These are phyloP conservation scores for Auanema freiburgensis DNA, from an alignment of 2,888 invertebrate species.

Conservation along the genomic window DNA sequence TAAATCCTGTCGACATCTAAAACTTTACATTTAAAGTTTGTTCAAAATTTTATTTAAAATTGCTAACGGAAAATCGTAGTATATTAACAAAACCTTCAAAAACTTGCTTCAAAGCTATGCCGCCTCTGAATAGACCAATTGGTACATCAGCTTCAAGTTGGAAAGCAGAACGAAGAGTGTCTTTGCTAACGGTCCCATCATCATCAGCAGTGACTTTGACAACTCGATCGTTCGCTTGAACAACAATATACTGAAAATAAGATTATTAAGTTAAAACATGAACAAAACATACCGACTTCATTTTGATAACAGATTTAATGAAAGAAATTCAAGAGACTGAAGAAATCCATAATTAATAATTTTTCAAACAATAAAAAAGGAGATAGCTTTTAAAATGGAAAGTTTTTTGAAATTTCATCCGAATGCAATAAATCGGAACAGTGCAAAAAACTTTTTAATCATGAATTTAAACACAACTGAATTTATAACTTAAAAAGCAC, in stretches of 20 bases:
- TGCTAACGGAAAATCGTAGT: conserved; percentile 18
- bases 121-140: conserved; percentile 12
- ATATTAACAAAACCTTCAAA: conserved; percentile 19
- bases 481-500: too few relatives aligned
- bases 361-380: too few relatives aligned
- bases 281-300: conserved; percentile 20
- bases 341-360: too few relatives aligned
- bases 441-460: too few relatives aligned
- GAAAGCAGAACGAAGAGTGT: conserved; percentile 16
- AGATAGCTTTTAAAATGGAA: too few relatives aligned
- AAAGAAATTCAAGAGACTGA: too few relatives aligned
- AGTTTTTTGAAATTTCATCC: too few relatives aligned
- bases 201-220: conserved; percentile 10
- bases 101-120: conserved; percentile 14
- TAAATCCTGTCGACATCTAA: conserved; percentile 18
- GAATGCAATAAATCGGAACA: too few relatives aligned
- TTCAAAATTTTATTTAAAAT: too few relatives aligned
- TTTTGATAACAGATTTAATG: too few relatives aligned
- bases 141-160: conserved; percentile 12
- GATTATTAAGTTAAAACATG: conserved; percentile 18
- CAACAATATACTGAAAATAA: conserved; percentile 23
- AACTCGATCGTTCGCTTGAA: conserved; percentile 10
- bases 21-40: conserved; percentile 16
- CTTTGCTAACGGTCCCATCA: conserved; percentile 12
- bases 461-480: too few relatives aligned